These are phyloP conservation scores for Tiliqua scincoides DNA, from an alignment of 2,113 vertebrate species.

Conservation along the genomic window DNA sequence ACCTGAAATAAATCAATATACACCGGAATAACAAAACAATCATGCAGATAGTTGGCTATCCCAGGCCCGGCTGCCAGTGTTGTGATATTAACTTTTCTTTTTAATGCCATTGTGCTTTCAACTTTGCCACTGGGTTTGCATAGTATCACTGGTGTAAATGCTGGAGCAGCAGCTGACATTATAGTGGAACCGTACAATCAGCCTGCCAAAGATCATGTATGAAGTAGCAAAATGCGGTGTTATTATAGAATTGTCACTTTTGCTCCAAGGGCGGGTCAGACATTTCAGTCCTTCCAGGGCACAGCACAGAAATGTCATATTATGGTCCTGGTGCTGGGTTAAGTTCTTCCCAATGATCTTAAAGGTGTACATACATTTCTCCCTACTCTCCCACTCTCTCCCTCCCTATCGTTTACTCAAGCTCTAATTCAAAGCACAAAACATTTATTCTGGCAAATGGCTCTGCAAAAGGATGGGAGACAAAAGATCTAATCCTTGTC, in stretches of 20 bases:
- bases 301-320: neutral
- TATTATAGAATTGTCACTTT: neutral
- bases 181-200: no score
- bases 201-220: neutral
- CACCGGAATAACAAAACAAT: no score
- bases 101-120: no score
- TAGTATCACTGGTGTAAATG: no score
- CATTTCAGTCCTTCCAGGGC: neutral
- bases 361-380: neutral
- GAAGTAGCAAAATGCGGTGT: neutral
- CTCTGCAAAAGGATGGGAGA: slow-evolving; percentile 6
- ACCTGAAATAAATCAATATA: no score
- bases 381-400: neutral
- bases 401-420: neutral
- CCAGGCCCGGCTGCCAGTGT: no score
- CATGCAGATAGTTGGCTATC: no score
- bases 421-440: slow-evolving; percentile 4
- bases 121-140: no score
- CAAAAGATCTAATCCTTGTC: slow-evolving; percentile 32
- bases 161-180: no score
- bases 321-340: neutral
- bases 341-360: neutral
- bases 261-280: neutral
- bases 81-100: no score
- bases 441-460: neutral